These are phyloP conservation scores for Eupithecia insigniata DNA, from an alignment of 2,888 invertebrate genomes.

Conservation along the genomic window DNA sequence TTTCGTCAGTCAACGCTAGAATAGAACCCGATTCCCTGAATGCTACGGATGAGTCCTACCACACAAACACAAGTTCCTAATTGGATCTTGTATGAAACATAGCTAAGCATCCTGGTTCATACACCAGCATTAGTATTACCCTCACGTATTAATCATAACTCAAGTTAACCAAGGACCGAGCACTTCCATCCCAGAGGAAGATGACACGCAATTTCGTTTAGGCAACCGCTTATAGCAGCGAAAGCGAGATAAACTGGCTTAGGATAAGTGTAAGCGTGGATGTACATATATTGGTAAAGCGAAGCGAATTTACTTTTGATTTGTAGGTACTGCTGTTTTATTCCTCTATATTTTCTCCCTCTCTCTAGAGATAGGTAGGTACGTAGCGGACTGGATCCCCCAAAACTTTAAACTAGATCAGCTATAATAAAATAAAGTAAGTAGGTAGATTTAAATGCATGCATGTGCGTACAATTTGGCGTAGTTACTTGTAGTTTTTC, in stretches of 20 bases:
- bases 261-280: neutral
- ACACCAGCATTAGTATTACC: constrained; percentile 35
- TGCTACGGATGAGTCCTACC: neutral
- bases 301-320: neutral
- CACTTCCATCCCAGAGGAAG: constrained; percentile 36
- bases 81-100: constrained; percentile 28
- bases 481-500: neutral
- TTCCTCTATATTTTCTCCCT: neutral
- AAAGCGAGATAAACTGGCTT: constrained; percentile 2
- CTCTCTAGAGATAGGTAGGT: neutral
- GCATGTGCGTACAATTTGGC: neutral
- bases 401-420: neutral
- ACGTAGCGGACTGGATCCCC: neutral
- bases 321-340: neutral
- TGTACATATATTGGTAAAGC: neutral
- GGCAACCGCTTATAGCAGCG: constrained; percentile 19
- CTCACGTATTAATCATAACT: constrained; percentile 45
- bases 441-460: neutral
- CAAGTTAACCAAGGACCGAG: constrained; percentile 39
- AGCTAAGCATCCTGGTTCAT: constrained; percentile 2
- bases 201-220: constrained; percentile 44
- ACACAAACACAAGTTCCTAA: constrained; percentile 17
- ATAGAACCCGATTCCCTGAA: neutral
- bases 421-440: neutral
- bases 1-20: neutral